Evolutionary conservation across 92 coral and sea anemone species (phyloP).

Genomic region (Zoanthus gigantus): DNA sequence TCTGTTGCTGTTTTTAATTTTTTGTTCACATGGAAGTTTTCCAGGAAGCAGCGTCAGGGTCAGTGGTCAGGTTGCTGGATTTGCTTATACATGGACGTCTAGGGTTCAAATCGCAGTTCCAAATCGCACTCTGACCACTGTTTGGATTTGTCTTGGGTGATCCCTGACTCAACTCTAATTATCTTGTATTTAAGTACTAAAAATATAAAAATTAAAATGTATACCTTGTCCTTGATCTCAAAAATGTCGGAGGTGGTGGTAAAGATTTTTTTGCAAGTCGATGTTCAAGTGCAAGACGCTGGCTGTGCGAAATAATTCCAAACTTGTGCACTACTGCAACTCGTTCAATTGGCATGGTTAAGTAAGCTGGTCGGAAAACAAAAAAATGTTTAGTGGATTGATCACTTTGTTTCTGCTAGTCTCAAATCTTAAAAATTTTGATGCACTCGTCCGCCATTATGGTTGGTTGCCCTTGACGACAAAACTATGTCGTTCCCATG

Average conservation of each 20-base stretch:
- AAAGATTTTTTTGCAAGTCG: constrained; percentile 83
- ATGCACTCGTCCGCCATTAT: constrained; percentile 25
- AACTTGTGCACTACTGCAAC: constrained; percentile 94
- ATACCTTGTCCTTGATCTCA: constrained; percentile 83
- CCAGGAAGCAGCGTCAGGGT: no score
- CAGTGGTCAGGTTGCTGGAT: no score
- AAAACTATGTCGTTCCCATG: background rate
- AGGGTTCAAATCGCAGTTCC: no score
- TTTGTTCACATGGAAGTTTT: no score
- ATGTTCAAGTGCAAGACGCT: constrained; percentile 81
- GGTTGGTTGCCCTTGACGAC: constrained; percentile 5
- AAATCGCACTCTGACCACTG: no score
- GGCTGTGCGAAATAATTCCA: constrained; percentile 96
- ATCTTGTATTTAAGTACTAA: no score
- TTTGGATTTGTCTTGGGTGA: no score
- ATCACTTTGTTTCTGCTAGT: background rate
- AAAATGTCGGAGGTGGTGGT: constrained; percentile 68
- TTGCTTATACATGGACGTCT: no score
- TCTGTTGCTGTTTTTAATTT: no score
- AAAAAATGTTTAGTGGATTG: background rate
- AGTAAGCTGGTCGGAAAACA: background rate
- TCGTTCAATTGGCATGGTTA: constrained; percentile 85
- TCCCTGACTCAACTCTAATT: no score
- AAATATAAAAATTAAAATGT: no score
- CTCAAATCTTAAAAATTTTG: no score